These are phyloP conservation scores for Polymixis lichenea DNA, from an alignment of 2,888 invertebrate species.

Conservation along the genomic window DNA sequence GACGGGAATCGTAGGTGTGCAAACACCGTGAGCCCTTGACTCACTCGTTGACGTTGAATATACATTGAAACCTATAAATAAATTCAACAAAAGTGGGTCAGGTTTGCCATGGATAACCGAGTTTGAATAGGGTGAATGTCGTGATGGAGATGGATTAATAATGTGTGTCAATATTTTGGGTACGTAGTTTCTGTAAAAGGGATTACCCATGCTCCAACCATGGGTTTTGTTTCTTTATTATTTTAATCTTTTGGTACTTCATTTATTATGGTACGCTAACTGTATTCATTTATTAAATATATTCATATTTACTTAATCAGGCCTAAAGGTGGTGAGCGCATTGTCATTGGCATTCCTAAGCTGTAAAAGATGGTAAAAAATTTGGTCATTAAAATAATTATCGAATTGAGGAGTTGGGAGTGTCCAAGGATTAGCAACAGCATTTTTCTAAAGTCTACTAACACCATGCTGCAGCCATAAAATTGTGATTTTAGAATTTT, in stretches of 20 bases:
- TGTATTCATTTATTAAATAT: not conserved
- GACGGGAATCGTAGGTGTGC: constrained; percentile 58
- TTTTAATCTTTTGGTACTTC: not conserved
- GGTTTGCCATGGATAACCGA: constrained; percentile 42
- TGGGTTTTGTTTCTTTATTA: not conserved
- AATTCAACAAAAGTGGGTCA: constrained; percentile 57
- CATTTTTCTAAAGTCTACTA: not conserved
- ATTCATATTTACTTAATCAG: too few species aligned
- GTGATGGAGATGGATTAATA: constrained; percentile 34
- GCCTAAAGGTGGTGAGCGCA: not conserved
- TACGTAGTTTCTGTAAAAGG: not conserved
- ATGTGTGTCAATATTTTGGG: constrained; percentile 32
- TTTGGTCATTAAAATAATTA: not conserved
- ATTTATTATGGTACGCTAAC: not conserved
- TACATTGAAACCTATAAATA: constrained; percentile 65
- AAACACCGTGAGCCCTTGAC: constrained; percentile 61
- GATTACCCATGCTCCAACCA: not conserved
- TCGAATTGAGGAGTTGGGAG: too few species aligned
- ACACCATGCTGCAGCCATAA: not conserved
- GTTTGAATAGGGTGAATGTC: constrained; percentile 37
- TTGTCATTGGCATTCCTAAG: not conserved
- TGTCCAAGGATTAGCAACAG: not conserved
- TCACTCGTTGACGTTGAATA: constrained; percentile 50
- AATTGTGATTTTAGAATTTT: constrained; percentile 1
- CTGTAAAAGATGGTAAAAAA: not conserved